Base-by-base conservation (phyloP, 2,888 invertebrate genomes). In the Drosophila suboccidentalis region DNA sequence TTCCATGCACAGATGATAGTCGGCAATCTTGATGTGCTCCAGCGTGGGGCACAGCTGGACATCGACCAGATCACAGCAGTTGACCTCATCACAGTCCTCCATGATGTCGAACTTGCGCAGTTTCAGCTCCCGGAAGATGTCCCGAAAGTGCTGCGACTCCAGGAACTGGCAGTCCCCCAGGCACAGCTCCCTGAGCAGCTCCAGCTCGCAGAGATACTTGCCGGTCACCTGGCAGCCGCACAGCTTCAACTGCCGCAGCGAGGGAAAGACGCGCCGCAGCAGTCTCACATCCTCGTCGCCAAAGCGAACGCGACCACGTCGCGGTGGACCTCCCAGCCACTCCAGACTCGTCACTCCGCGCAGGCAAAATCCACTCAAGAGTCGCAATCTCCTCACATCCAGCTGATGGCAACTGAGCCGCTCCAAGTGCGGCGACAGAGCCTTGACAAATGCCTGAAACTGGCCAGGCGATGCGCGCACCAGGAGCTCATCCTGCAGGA, bases 71-170 rank as follows among this genome's bases (percentile, higher is more conserved):
- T 90, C 91, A 57, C 91, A 90, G 66, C 90, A 90, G 53, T 88
- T 89, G 4, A 91, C 81, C 71, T 91, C 90, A 71, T 90, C 91
- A 50, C 91, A 90, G 57, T 90, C 90, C 62, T 85, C 81, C 89
- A 91, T 89, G 13, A 91, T 89, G 34, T 90, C 90, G 19, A 91
- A 91, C 49, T 87, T 90, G 22, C 88, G 79, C 32, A 90, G 53
- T 13, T 68, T 68, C 11, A 90, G 54, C 29, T 66, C 67, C 5
- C 83, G 78, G n/a, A 90, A 90, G 22, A 90, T 78, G 11, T 90
- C 89, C 3, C 78, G 76, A 59, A 90, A 90, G 49, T 89, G 70
- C 26, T 88, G 78, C 13, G 90, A 89, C 34, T 90, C 90, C 59
- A 90, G 69, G 51, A 63, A 77, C 43, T 90, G 90, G 3, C 91